Evolutionary conservation across 2,888 invertebrate genomes (phyloP).

Genomic region (Pachymerium ferrugineum): DNA sequence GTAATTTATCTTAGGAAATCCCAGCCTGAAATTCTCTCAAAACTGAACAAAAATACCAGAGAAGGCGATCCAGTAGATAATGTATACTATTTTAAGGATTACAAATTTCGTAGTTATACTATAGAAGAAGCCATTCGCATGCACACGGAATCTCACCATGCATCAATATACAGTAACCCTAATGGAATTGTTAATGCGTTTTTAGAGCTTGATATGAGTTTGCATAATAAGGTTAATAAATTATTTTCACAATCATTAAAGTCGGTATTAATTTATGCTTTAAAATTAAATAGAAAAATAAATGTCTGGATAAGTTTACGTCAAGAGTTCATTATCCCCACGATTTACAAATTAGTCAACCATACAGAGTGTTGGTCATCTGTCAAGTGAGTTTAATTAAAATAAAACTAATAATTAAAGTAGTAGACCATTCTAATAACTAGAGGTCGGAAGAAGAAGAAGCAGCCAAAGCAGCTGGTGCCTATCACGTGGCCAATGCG

Average conservation of each 20-base stretch:
- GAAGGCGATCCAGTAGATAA: slow-evolving; percentile 56
- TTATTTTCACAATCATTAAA: too few species aligned
- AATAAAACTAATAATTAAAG: not conserved
- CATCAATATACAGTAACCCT: slow-evolving; percentile 71
- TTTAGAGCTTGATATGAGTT: slow-evolving; percentile 75
- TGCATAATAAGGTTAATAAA: slow-evolving; percentile 62
- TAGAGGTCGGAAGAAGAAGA: slow-evolving; percentile 51
- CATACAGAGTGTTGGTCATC: slow-evolving; percentile 10
- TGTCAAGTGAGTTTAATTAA: not conserved
- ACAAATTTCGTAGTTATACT: slow-evolving; percentile 58
- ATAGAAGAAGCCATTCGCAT: slow-evolving; percentile 69
- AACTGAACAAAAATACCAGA: not conserved
- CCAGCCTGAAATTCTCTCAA: not conserved
- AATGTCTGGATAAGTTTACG: slow-evolving; percentile 63
- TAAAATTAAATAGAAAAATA: slow-evolving; percentile 40
- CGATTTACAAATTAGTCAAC: slow-evolving; percentile 57
- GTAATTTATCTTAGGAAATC: not conserved
- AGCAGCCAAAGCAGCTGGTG: slow-evolving; percentile 64
- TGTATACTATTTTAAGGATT: slow-evolving; percentile 57
- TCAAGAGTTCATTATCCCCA: slow-evolving; percentile 63
- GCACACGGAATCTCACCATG: slow-evolving; percentile 75
- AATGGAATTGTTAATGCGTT: slow-evolving; percentile 63
- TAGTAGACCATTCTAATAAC: not conserved
- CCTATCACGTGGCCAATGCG: slow-evolving; percentile 63
- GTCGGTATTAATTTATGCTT: not conserved